Evolutionary conservation across 2,888 invertebrate genomes (phyloP).

Genomic region (Palloptera scutellata): DNA sequence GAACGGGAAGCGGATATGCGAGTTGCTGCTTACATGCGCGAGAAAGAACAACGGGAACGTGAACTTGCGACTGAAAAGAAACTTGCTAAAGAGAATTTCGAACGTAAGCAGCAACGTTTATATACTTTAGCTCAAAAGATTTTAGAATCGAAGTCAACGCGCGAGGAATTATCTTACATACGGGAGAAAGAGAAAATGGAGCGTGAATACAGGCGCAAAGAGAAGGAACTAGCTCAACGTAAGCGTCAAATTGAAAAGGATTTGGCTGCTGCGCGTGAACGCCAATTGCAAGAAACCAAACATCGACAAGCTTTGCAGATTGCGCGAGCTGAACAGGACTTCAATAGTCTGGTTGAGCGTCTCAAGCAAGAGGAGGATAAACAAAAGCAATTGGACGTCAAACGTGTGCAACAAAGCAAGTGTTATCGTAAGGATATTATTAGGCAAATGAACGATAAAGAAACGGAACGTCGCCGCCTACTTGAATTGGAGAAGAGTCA

Average conservation of each 20-base stretch:
- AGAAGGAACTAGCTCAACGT: slow-evolving; percentile 56
- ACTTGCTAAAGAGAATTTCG: slow-evolving; percentile 57
- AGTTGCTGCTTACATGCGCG: slow-evolving; percentile 60
- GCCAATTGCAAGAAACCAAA: slow-evolving; percentile 58
- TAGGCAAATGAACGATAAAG: slow-evolving; percentile 61
- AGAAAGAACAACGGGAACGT: slow-evolving; percentile 57
- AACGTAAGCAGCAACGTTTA: slow-evolving; percentile 59
- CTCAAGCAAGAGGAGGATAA: slow-evolving; percentile 58
- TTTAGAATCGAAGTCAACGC: slow-evolving; percentile 52
- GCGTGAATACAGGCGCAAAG: slow-evolving; percentile 61
- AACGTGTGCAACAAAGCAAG: slow-evolving; percentile 49
- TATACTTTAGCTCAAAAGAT: slow-evolving; percentile 57
- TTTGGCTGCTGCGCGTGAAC: slow-evolving; percentile 52
- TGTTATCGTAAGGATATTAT: slow-evolving; percentile 60
- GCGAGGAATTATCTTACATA: slow-evolving; percentile 57
- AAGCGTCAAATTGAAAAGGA: slow-evolving; percentile 56
- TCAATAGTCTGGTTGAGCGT: slow-evolving; percentile 53
- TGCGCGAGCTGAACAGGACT: slow-evolving; percentile 60
- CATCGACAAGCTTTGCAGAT: slow-evolving; percentile 59
- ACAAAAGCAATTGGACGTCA: slow-evolving; percentile 50
- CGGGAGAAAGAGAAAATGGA: slow-evolving; percentile 62
- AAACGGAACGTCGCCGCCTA: slow-evolving; percentile 54
- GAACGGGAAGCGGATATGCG: slow-evolving; percentile 61
- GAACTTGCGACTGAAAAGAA: slow-evolving; percentile 55
- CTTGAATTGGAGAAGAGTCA: slow-evolving; percentile 54